phyloP scores from a whole-genome alignment of 1,140 invertebrate genomes.

The Tetramorium parvispinum region DNA sequence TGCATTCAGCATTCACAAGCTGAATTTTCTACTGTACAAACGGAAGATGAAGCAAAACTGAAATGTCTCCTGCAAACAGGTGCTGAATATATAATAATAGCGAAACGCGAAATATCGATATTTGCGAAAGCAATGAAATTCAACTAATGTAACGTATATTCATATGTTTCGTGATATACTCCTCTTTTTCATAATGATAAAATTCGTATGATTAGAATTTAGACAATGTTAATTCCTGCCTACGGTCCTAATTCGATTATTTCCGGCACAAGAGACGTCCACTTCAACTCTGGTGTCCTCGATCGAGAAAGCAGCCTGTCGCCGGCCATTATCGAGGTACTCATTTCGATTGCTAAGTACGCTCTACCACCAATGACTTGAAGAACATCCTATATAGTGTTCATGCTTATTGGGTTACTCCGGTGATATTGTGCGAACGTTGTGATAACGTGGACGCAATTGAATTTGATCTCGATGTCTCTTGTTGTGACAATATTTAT shows the following conservation, averaged over 20 bases:
- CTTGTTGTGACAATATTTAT: neutral
- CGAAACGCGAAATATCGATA: neutral
- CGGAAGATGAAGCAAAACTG: neutral
- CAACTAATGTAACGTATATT: too few species aligned
- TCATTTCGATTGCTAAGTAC: conserved; percentile 36
- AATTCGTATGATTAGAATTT: neutral
- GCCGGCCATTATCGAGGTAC: conserved; percentile 4
- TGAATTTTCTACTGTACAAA: neutral
- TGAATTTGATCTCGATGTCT: conserved; percentile 23
- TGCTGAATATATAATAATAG: too few species aligned
- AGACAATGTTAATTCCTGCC: neutral
- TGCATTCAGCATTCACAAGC: neutral
- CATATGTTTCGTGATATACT: neutral
- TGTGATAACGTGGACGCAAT: neutral
- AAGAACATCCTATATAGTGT: conserved; percentile 25
- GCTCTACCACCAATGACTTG: conserved; percentile 1
- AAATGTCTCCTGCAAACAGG: neutral
- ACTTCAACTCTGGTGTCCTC: neutral
- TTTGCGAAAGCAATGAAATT: neutral
- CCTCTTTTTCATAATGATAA: neutral
- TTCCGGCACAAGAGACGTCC: neutral
- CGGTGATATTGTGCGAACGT: neutral
- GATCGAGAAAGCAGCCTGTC: conserved; percentile 21
- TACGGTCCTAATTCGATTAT: neutral
- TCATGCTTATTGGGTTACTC: conserved; percentile 13